Evolutionary conservation across 2,888 invertebrate genomes (phyloP).

Genomic region (Drosophila leonis): DNA sequence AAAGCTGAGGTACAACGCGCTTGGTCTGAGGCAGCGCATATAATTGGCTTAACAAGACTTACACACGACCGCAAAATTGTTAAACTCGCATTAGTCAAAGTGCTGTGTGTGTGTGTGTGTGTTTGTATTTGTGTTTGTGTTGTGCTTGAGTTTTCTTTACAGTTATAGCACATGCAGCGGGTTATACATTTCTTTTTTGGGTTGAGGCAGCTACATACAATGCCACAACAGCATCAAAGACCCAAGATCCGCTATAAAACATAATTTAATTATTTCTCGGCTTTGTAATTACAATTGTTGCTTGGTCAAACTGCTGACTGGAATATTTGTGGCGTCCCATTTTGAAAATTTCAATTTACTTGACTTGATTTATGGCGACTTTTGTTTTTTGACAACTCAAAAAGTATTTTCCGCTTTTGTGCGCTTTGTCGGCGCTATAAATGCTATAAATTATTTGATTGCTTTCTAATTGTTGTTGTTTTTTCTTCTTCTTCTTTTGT

Average conservation of each 20-base stretch:
- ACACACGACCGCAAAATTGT: conserved; percentile 70
- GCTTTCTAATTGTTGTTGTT: conserved; percentile 66
- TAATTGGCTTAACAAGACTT: conserved; percentile 77
- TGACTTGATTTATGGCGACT: conserved; percentile 68
- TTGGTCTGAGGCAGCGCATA: conserved; percentile 41
- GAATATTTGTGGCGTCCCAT: conserved; percentile 37
- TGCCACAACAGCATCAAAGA: conserved; percentile 37
- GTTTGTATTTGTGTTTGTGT: background rate
- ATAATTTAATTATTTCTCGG: conserved; percentile 72
- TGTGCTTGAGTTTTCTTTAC: conserved; percentile 59
- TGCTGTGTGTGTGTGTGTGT: conserved; percentile 9
- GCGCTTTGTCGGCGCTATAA: conserved; percentile 27
- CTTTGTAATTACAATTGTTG: conserved; percentile 63
- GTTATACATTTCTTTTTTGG: conserved; percentile 10
- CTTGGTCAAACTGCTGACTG: conserved; percentile 48
- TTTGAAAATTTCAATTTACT: conserved; percentile 57
- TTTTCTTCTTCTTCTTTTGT: too few species aligned
- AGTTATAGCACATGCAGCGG: conserved; percentile 60
- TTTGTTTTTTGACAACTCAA: conserved; percentile 56
- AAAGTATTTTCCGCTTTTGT: conserved; percentile 39
- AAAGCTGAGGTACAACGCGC: conserved; percentile 1
- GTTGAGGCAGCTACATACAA: conserved; percentile 11
- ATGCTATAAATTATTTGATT: conserved; percentile 53
- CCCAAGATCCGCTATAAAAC: conserved; percentile 63
- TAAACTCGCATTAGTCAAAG: conserved; percentile 70